Base-by-base conservation (phyloP, 2,797 vertebrate species). In the Champsocephalus gunnari region DNA sequence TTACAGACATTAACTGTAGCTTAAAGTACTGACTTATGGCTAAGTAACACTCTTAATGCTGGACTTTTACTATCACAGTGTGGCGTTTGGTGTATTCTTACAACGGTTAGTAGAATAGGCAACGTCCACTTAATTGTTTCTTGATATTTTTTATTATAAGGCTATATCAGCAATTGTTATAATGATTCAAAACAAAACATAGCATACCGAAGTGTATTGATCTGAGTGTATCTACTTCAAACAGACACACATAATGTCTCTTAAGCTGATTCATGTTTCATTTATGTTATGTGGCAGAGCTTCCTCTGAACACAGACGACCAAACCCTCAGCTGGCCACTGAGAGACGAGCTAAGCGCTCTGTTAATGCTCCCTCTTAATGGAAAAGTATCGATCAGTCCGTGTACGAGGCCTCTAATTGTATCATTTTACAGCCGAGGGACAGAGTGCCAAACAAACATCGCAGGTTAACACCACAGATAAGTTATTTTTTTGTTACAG, bases 351-450 rank as follows among this genome's bases (percentile, higher is more conserved):
- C 73, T 51, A 12, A 61, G 10, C 81, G 34, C 59, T 38, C 34
- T 50, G 87, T 87, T 91, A 91, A 91, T 88, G 91, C 86, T 73
- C 16, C 47, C 65, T 72, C 73, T 54, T 91, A 89, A 93, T 91
- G 92, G 88, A 66, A 54, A 53, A 71, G 9, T 55, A 94, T 94
- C 16, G 92, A 94, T 88, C 90, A 9, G 49, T 19, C 50, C 56
- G 66, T 28, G 73, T 51, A 51, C 72, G 44, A 12, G 51, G 38
- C 66, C 74, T 85, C 77, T 92, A 85, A 91, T 80, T 66, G 81
- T 34, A 75, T 88, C 71, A 67, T 45, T 80, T 80, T 72, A 78
- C 82, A 81, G 69, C 66, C 41, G 44, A 5, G n/a, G 68, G 53
- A 69, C 76, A 55, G 53, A 60, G 59, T 72, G 68, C 6, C 77